Conservation (phyloP, 2,113 vertebrate genomes). For the Piaya cayana region DNA sequence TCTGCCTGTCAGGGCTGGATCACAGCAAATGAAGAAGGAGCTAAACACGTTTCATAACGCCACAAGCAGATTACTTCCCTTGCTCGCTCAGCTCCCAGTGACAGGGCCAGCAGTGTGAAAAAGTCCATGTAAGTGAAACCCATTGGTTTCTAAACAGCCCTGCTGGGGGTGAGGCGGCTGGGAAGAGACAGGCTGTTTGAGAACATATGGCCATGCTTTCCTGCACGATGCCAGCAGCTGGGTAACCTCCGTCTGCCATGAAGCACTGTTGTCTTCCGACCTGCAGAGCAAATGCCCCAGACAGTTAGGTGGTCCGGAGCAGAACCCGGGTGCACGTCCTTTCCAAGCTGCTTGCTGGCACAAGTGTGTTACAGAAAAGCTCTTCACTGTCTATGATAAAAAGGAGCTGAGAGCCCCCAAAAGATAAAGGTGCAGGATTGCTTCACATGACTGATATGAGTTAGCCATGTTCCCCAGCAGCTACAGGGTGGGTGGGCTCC, state of each 20-base stretch:
- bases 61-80: not conserved
- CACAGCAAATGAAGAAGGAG: not conserved
- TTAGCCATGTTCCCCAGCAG: not conserved
- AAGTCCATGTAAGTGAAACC: not conserved
- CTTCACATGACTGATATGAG: not conserved
- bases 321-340: not conserved
- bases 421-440: not conserved
- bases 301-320: not conserved
- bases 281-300: too few relatives aligned
- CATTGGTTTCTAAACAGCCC: not conserved
- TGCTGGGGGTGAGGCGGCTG: too few relatives aligned
- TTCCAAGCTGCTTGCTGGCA: not conserved
- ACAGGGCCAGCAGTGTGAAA: accelerated
- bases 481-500: not conserved
- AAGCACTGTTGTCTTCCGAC: not conserved
- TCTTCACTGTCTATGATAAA: not conserved
- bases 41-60: not conserved
- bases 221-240: accelerated
- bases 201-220: accelerated
- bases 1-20: accelerated
- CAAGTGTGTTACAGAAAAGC: not conserved
- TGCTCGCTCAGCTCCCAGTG: not conserved
- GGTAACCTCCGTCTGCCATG: not conserved
- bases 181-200: not conserved
- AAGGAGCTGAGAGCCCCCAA: not conserved